Evolutionary conservation across 1,140 invertebrate genomes (phyloP), one percentile per base, ranked within the genome.

Genomic region (Drosophila sproati): DNA sequence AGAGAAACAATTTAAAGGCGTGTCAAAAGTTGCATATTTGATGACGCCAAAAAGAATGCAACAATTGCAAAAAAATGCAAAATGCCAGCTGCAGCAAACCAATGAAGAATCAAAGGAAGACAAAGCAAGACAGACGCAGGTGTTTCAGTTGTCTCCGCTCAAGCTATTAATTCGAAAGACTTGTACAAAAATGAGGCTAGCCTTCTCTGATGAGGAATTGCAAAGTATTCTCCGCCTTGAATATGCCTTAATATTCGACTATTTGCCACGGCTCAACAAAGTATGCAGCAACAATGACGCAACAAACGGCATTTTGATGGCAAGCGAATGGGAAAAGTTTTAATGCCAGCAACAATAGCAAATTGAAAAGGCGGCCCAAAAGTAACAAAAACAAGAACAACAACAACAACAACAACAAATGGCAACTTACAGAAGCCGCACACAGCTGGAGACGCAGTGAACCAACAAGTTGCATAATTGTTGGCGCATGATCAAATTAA

Each of bases 391-490:
- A 48, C 45, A 48, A 47, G 12, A 43, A 43, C 10, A n/a, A 3
- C 8, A 43, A 8, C 3, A 60, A 20, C 78, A 57, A 29, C n/a
- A 35, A 39, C 45, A 57, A 59, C 37, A 41, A 54, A 60, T 20
- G 20, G 20, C 39, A 8, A 41, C 77, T 62, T 68, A n/a, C 35
- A 55, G 37, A 41, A n/a, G 62, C 31, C 59, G 34, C 43, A 45
- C 50, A 28, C 37, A 48, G 41, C 10, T 57, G 54, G 7, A 48
- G 55, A 50, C 12, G 51, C 70, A 82, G 45, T 79, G 69, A 80
- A 63, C 77, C 88, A 91, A 91, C 83, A 88, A 91, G 88, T 89
- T 91, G 88, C 89, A 91, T 91, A 91, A 89, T 91, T 91, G 89
- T 82, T 91, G 83, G 88, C 83, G 78, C 89, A 88, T 80, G 88